A percentile compares a stretch with the other conserved stretches of the same genome.
phyloP scores from a whole-genome alignment of 2,888 invertebrate species.

The Sceliomorpha sp. region DNA sequence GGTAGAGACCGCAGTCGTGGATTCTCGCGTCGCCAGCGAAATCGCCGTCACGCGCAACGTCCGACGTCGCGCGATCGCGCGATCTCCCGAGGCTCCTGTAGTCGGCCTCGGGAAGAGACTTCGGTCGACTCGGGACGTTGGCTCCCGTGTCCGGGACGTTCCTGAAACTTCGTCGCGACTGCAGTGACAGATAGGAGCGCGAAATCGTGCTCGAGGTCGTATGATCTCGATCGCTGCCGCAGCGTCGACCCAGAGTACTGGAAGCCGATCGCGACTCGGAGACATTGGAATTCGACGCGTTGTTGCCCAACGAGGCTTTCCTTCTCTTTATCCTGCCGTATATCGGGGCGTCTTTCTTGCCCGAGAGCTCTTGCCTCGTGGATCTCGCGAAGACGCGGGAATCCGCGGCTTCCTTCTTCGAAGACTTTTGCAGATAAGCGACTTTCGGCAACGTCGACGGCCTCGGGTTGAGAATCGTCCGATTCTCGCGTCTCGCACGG shows the following conservation, averaged over 20 bases:
- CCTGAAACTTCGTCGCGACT: no score
- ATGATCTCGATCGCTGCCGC: slow-evolving; percentile 45
- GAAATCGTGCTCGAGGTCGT: no score
- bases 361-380: slow-evolving; percentile 50
- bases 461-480: slow-evolving; percentile 61
- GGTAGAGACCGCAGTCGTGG: slow-evolving; percentile 51
- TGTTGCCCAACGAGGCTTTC: slow-evolving; percentile 67
- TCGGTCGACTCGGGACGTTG: slow-evolving; percentile 53
- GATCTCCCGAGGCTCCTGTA: slow-evolving; percentile 50
- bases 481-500: slow-evolving; percentile 24
- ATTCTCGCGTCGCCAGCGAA: slow-evolving; percentile 46
- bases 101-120: slow-evolving; percentile 56
- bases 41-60: slow-evolving; percentile 39
- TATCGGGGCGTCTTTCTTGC: slow-evolving; percentile 69
- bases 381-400: slow-evolving; percentile 50
- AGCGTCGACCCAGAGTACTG: slow-evolving; percentile 26
- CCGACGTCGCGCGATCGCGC: slow-evolving; percentile 33
- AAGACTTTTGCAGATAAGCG: slow-evolving; percentile 44
- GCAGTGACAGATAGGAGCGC: slow-evolving; percentile 42
- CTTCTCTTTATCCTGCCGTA: slow-evolving; percentile 73
- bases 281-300: slow-evolving; percentile 12
- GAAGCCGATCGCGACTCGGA: slow-evolving; percentile 31
- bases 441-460: slow-evolving; percentile 76
- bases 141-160: slow-evolving; percentile 52
- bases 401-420: slow-evolving; percentile 53